Conservation (phyloP, 1,140 invertebrate species). For the Globodera ellingtonae region DNA sequence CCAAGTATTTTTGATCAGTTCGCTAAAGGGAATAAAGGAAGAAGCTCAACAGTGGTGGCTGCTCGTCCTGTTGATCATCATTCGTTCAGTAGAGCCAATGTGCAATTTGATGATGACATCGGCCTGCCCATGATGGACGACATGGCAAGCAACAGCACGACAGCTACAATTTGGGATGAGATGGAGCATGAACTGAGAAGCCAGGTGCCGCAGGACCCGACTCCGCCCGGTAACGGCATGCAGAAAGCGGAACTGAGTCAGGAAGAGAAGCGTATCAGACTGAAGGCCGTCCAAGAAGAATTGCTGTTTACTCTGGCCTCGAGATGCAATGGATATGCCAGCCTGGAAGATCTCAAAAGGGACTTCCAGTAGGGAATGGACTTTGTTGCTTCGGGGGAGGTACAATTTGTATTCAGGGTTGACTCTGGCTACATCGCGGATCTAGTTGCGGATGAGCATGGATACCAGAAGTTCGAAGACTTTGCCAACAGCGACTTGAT, state of each 20-base stretch:
- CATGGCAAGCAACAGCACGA: slow-evolving; percentile 4
- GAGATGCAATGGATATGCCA: not conserved
- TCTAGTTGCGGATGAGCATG: not conserved
- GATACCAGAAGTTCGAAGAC: slow-evolving; percentile 17
- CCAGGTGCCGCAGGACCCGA: not conserved
- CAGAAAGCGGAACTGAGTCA: not conserved
- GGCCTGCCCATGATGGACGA: not conserved
- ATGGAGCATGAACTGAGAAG: not conserved
- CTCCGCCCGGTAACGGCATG: not conserved
- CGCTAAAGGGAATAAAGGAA: not conserved
- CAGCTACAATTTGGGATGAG: not conserved
- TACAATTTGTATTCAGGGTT: slow-evolving; percentile 1
- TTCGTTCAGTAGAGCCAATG: not conserved
- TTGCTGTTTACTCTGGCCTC: slow-evolving; percentile 2
- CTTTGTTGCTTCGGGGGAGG: not conserved
- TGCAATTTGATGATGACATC: not conserved
- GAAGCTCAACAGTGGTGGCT: not conserved
- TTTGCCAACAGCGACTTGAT: not conserved
- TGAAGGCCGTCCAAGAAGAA: slow-evolving; percentile 5
- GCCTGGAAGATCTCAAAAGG: not conserved
- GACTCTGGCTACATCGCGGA: slow-evolving; percentile 19
- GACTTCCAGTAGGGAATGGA: not conserved
- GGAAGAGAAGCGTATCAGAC: not conserved
- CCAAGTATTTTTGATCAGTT: not conserved
- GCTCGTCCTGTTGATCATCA: not conserved